Evolutionary conservation across 1,140 invertebrate genomes (phyloP), one percentile per base, ranked within the genome.

Genomic region (Lordiphosa collinella): DNA sequence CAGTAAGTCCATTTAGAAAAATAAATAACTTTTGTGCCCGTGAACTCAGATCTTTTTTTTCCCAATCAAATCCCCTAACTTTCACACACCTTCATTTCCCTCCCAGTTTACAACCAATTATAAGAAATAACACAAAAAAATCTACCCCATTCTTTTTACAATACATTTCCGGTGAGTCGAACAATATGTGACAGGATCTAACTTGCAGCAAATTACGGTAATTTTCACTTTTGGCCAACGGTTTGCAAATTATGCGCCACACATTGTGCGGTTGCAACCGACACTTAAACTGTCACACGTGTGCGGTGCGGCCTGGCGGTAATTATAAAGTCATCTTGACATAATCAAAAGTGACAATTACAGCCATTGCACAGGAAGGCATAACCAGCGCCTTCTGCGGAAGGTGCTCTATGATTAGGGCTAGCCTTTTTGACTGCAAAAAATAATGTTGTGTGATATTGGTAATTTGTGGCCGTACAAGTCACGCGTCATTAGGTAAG

Each of bases 311-410:
- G 60, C 46, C 32, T 35, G 61, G 57, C 43, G 66, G 84, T 75
- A 86, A 86, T 86, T 86, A 86, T 87, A 86, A 86, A 86, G 84
- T 87, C 84, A 87, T 87, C 84, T 87, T 87, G 84, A 84, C 78
- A 79, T 87, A 87, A 87, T 87, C 84, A 87, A 79, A 87, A 87
- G 84, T 87, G 84, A 87, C 84, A 87, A 87, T 87, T 79, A 87
- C 84, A 85, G 55, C 62, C 73, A 87, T 76, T 80, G 84, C 68
- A 70, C 79, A 86, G 70, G 73, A 76, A 75, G 65, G 66, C 43
- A 36, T 44, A 35, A 7, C 41, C 22, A 53, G 43, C 36, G 18
- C 48, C 16, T 32, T 22, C 18, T 6, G 36, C 14, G 14, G 5
- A 14, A 14, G 40, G 46, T 49, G 49, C 60, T 56, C 56, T 71